Evolutionary conservation across 2,888 invertebrate species (phyloP).

Genomic region (Eupithecia insigniata): DNA sequence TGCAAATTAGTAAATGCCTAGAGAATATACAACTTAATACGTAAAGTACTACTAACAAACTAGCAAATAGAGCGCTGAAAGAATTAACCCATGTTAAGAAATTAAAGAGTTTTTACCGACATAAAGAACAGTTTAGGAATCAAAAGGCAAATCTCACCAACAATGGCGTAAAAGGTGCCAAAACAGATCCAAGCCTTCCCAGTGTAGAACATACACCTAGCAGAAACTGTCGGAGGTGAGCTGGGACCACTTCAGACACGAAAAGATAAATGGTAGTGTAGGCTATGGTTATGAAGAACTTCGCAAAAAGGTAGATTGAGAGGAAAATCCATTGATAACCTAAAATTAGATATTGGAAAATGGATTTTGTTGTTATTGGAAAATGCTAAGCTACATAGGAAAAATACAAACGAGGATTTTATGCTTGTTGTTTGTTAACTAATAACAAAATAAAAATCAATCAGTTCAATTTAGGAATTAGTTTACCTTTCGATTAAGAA

Average conservation of each 20-base stretch:
- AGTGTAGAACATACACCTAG: constrained; percentile 86
- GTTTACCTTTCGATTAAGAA: no score
- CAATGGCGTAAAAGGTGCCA: constrained; percentile 87
- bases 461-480: no score
- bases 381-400: no score
- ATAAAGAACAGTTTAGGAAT: not conserved
- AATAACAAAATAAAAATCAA: no score
- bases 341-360: constrained; percentile 45
- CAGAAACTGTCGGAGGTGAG: constrained; percentile 85
- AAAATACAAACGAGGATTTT: no score
- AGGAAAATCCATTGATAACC: constrained; percentile 77
- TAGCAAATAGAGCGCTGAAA: no score
- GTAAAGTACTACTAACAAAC: no score
- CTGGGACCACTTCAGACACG: constrained; percentile 88
- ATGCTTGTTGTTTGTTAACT: no score
- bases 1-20: no score
- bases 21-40: no score
- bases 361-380: not conserved
- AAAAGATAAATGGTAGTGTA: constrained; percentile 87
- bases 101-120: not conserved
- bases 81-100: not conserved
- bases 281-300: constrained; percentile 87
- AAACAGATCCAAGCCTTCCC: constrained; percentile 86
- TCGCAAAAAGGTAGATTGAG: constrained; percentile 84
- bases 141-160: constrained; percentile 81